These are phyloP conservation scores for Spheniscus humboldti DNA, from an alignment of 2,797 vertebrate genomes.

Conservation along the genomic window DNA sequence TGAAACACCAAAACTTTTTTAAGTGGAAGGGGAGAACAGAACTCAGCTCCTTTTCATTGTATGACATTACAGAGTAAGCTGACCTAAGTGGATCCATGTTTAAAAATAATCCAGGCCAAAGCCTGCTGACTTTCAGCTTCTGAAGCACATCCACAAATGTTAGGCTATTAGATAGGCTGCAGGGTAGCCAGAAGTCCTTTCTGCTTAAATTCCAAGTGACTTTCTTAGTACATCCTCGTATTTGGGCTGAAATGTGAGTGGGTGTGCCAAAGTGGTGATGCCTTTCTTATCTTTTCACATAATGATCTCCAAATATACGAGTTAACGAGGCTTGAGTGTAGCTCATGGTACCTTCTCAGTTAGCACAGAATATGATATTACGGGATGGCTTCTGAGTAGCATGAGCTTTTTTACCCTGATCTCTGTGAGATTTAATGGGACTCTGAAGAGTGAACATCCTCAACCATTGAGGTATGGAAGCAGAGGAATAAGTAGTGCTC, in stretches of 20 bases:
- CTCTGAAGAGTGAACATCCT: background rate
- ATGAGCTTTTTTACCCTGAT: background rate
- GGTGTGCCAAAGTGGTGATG: background rate
- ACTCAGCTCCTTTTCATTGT: background rate
- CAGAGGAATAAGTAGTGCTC: background rate
- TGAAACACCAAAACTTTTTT: background rate
- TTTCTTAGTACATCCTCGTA: background rate
- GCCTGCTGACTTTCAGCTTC: background rate
- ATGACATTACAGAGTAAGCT: background rate
- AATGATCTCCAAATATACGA: background rate
- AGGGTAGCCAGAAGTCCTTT: background rate
- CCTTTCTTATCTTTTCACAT: background rate
- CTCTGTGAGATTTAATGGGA: background rate
- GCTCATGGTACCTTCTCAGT: background rate
- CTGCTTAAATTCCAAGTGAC: background rate
- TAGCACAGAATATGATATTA: background rate
- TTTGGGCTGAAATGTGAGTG: background rate
- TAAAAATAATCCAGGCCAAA: background rate
- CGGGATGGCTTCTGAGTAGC: background rate
- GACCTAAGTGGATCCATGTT: background rate
- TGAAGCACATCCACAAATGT: background rate
- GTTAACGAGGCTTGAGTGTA: background rate
- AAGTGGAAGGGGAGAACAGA: background rate
- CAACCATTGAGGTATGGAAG: background rate
- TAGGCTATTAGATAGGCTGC: background rate